Evolutionary conservation across 2,113 vertebrate species (phyloP).

Genomic region (Heterocephalus glaber): DNA sequence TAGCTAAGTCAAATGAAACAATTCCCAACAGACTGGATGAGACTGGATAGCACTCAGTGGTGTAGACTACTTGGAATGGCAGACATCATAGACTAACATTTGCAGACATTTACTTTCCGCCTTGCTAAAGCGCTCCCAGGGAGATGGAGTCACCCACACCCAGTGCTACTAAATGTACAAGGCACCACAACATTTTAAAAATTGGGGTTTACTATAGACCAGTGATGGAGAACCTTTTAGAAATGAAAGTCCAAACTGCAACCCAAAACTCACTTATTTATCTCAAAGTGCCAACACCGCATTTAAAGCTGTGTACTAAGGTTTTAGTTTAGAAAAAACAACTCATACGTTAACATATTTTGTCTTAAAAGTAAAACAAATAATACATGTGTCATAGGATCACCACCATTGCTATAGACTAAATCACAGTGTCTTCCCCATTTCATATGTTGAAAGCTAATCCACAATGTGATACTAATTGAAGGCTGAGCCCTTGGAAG

Average conservation of each 20-base stretch:
- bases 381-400: background rate
- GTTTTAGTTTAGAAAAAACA: background rate
- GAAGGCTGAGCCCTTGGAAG: background rate
- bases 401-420: background rate
- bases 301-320: background rate
- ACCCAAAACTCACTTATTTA: background rate
- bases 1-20: background rate
- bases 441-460: background rate
- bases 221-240: background rate
- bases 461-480: background rate
- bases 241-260: background rate
- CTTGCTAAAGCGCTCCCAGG: background rate
- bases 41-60: background rate
- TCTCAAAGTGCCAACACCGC: background rate
- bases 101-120: background rate
- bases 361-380: background rate
- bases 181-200: background rate
- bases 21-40: background rate
- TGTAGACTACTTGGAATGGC: background rate
- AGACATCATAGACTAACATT: background rate
- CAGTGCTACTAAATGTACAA: background rate
- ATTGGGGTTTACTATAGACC: background rate
- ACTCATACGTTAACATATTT: background rate
- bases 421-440: background rate
- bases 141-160: background rate